phyloP scores from a whole-genome alignment of 2,888 invertebrate genomes.

The Drosophila macrothrix region DNA sequence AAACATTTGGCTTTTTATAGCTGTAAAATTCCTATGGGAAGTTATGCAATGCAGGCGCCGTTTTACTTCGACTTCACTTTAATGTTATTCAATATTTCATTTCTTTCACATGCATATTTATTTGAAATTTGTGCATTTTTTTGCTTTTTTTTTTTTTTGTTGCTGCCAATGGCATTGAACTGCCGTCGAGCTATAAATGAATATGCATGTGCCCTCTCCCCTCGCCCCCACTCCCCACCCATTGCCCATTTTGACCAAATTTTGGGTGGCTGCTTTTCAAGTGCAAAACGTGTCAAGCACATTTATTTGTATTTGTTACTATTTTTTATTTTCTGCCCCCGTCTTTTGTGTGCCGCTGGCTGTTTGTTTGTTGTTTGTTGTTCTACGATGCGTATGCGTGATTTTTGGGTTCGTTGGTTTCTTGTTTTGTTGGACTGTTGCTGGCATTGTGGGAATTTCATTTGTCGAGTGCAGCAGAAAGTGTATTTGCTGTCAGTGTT shows the following conservation, averaged over 20 bases:
- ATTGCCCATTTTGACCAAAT: background rate
- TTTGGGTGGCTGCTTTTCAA: slow-evolving; percentile 29
- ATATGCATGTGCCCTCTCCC: background rate
- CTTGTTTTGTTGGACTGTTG: slow-evolving; percentile 14
- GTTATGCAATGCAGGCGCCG: slow-evolving; percentile 9
- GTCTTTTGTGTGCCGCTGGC: slow-evolving; percentile 5
- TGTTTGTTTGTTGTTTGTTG: slow-evolving; percentile 14
- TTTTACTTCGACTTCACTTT: background rate
- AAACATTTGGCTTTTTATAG: background rate
- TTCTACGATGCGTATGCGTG: slow-evolving; percentile 70
- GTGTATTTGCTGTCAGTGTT: slow-evolving; percentile 2
- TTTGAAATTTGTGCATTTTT: background rate
- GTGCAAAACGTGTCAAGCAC: slow-evolving; percentile 36
- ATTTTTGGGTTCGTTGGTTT: slow-evolving; percentile 51
- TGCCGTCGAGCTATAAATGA: slow-evolving; percentile 15
- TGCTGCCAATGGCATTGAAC: slow-evolving; percentile 61
- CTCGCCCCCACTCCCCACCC: background rate
- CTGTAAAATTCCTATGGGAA: background rate
- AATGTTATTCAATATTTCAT: slow-evolving; percentile 16
- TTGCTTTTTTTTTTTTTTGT: background rate
- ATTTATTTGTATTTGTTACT: slow-evolving; percentile 5
- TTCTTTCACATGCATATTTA: background rate
- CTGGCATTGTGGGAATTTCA: slow-evolving; percentile 78
- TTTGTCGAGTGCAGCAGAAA: slow-evolving; percentile 76
- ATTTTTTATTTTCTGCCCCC: background rate